phyloP scores from a whole-genome alignment of 1,140 invertebrate genomes.

The Bombus sibiricus region DNA sequence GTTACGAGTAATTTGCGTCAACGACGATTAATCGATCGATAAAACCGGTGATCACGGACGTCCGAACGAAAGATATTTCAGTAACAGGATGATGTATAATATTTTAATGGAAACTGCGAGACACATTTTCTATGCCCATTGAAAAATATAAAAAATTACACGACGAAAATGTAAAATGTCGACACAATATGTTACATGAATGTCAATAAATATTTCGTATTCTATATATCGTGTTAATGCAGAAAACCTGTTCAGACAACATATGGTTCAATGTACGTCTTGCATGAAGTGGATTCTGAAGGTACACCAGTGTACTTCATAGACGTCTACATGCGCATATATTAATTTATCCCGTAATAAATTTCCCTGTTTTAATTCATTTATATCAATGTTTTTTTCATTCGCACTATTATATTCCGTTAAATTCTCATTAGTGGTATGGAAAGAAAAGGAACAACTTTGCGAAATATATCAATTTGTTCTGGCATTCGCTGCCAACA shows the following conservation, averaged over 20 bases:
- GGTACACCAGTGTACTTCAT: too few species aligned
- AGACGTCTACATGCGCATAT: too few species aligned
- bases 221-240: not conserved
- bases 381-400: too few species aligned
- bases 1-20: constrained; percentile 23
- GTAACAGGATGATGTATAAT: constrained; percentile 5
- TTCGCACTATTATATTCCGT: not conserved
- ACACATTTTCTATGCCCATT: not conserved
- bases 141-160: not conserved
- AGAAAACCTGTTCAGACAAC: not conserved
- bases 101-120: not conserved
- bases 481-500: too few species aligned
- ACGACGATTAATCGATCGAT: constrained; percentile 4
- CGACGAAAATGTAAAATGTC: not conserved
- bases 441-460: too few species aligned
- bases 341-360: too few species aligned
- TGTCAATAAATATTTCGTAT: not conserved
- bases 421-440: not conserved
- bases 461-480: too few species aligned
- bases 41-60: too few species aligned
- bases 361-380: too few species aligned
- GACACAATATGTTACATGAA: not conserved
- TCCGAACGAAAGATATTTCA: not conserved
- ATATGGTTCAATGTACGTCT: not conserved
- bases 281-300: too few species aligned